Conservation (phyloP, 2,888 invertebrate genomes). For the Pseudanteris insignis region DNA sequence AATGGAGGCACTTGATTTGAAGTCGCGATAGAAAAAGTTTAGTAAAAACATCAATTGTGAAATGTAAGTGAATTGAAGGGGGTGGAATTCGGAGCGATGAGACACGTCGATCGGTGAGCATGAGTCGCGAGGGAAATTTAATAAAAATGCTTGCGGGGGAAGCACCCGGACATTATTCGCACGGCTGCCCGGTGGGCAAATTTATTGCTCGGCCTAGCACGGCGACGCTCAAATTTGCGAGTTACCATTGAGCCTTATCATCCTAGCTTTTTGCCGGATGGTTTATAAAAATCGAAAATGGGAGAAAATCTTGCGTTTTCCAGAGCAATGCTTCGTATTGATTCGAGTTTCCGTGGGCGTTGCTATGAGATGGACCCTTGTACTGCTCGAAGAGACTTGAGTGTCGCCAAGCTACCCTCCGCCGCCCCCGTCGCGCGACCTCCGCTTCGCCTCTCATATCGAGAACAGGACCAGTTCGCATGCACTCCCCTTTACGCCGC, state of each 20-base stretch:
- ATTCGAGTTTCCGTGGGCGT: slow-evolving; percentile 67
- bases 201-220: slow-evolving; percentile 44
- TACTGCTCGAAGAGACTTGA: slow-evolving; percentile 62
- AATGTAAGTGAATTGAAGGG: too few relatives aligned
- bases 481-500: slow-evolving; percentile 48
- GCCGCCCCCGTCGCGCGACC: slow-evolving; percentile 40
- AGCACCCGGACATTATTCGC: slow-evolving; percentile 32
- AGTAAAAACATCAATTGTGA: too few relatives aligned
- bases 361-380: slow-evolving; percentile 67
- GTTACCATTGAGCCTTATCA: slow-evolving; percentile 16
- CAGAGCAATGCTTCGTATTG: slow-evolving; percentile 65
- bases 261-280: slow-evolving; percentile 18
- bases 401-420: slow-evolving; percentile 65
- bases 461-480: slow-evolving; percentile 44
- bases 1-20: too few relatives aligned
- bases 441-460: slow-evolving; percentile 43
- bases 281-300: slow-evolving; percentile 56
- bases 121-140: too few relatives aligned
- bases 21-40: too few relatives aligned
- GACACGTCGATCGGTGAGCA: too few relatives aligned
- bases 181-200: slow-evolving; percentile 36
- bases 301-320: slow-evolving; percentile 62
- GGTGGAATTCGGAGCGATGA: too few relatives aligned
- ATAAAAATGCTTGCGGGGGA: slow-evolving; percentile 25
- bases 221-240: slow-evolving; percentile 37